phyloP scores from a whole-genome alignment of 2,888 invertebrate genomes.

The Disparrhopalites patrizii region DNA sequence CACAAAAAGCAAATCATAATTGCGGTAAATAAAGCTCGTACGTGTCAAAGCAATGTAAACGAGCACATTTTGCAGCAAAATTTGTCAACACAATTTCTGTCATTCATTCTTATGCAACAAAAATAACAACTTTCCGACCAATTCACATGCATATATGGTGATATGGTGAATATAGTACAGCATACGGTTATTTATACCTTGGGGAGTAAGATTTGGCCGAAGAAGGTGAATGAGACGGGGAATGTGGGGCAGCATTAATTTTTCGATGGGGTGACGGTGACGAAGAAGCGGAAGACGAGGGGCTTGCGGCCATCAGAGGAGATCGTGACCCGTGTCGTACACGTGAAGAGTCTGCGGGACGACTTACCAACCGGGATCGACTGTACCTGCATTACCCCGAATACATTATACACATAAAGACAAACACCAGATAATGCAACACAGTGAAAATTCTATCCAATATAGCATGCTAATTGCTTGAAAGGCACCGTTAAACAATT shows the following conservation, averaged over 20 bases:
- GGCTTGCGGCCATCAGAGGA: conserved; percentile 44
- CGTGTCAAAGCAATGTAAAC: no score
- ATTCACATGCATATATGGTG: background rate
- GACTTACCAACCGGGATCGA: conserved; percentile 48
- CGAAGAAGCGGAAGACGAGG: conserved; percentile 46
- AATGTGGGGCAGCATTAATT: conserved; percentile 44
- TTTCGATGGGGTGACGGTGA: conserved; percentile 48
- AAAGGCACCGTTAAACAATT: background rate
- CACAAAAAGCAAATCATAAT: no score
- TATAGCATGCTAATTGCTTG: background rate
- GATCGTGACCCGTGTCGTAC: conserved; percentile 47
- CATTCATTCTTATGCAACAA: no score
- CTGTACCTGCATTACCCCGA: conserved; percentile 42
- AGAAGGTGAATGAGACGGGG: conserved; percentile 49
- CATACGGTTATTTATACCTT: conserved; percentile 45
- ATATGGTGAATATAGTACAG: background rate
- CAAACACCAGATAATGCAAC: conserved; percentile 16
- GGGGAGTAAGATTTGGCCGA: conserved; percentile 49
- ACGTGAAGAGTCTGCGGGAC: conserved; percentile 47
- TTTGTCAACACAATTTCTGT: no score
- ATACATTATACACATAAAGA: conserved; percentile 25
- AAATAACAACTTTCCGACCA: no score
- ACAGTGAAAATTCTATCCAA: background rate
- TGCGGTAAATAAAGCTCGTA: no score
- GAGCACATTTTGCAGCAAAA: no score